Evolutionary conservation across 2,888 invertebrate species (phyloP), one percentile per base, ranked within the genome.

Genomic region (Drosophila histrio): DNA sequence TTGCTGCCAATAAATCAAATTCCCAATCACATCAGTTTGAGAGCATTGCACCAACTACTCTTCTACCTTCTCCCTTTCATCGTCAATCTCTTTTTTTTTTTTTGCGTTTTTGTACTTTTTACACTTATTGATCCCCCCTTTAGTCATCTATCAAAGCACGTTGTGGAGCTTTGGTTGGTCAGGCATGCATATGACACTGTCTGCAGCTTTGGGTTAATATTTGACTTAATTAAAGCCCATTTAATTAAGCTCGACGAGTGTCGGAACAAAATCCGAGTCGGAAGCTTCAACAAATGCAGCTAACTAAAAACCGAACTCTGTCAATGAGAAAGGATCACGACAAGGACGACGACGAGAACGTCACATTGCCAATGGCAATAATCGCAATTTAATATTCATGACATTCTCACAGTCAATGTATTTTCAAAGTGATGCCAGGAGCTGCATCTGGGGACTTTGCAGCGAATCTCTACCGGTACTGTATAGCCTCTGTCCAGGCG

Each of bases 321-420:
- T 2, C 19, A 43, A 52, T 34, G 2, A 47, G 9, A 2, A 36
- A 50, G 22, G 21, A 28, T 21, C 46, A 21, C 3, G 19, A 30
- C 39, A 53, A 47, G 28, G 17, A 57, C 39, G 9, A 36, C 17
- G 13, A 54, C 50, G 32, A 43, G 28, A 39, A 69, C 34, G 54
- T 66, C 79, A 78, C 68, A 75, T 67, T 73, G 87, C 84, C 86
- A 75, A 73, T 57, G 84, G 84, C 84, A 84, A 84, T 84, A 87
- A 87, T 87, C 77, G 72, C 83, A 87, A 85, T 85, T 87, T 85
- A 87, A 85, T 85, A 85, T 85, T 87, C 88, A 85, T 85, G 84
- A 68, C 77, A 65, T 65, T 77, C 75, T 76, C 76, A 72, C 73
- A 87, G 83, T 77, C 86, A 75, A 85, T 87, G 85, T 87, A 79